Conservation (phyloP, 2,797 vertebrate species). For the Ibycter americanus region DNA sequence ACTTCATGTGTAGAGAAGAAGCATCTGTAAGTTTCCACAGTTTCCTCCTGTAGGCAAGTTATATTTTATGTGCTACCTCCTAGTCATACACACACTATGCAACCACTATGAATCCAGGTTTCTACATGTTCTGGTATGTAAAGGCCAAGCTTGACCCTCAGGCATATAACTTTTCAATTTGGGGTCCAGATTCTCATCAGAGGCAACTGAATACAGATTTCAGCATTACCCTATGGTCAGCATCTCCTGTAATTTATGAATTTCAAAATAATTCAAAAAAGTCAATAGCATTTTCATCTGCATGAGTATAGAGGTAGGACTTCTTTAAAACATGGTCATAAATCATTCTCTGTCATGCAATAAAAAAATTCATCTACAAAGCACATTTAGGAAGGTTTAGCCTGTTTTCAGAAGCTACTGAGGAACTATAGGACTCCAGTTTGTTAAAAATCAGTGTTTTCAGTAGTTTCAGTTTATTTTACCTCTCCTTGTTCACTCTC, state of each 20-base stretch:
- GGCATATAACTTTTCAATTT: background rate
- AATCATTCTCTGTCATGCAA: background rate
- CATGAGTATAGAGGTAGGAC: background rate
- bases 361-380: background rate
- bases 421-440: background rate
- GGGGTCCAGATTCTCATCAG: background rate
- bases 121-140: background rate
- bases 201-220: background rate
- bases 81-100: background rate
- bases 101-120: background rate
- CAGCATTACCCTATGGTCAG: background rate
- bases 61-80: background rate
- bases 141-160: background rate
- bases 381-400: background rate
- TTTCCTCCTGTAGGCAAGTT: background rate
- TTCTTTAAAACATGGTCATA: background rate
- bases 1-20: background rate
- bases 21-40: background rate
- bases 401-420: background rate
- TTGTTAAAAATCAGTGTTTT: background rate
- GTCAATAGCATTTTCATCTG: background rate
- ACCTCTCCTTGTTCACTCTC: constrained; percentile 85
- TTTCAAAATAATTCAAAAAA: background rate
- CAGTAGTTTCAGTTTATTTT: background rate
- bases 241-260: background rate